Evolutionary conservation across 2,113 vertebrate species (phyloP), one percentile per base, ranked within the genome.

Genomic region (Onychorhynchus coronatus): DNA sequence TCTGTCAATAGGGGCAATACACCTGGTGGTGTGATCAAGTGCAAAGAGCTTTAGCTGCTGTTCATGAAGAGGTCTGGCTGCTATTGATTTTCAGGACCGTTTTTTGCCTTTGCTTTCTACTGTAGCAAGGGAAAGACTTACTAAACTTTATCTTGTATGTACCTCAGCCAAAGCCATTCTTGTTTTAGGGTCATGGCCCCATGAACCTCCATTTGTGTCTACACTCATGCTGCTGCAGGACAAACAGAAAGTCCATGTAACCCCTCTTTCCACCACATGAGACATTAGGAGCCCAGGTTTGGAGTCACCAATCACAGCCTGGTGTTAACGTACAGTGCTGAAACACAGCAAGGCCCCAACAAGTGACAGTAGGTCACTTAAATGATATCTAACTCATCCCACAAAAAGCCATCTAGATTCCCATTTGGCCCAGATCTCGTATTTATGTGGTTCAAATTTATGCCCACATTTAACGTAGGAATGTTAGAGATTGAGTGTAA

Each of bases 401-500:
- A 3, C 70, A 93, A 90, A 89, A 66, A 91, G 92, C 75, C 33
- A 78, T 78, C 85, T 52, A 68, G 37, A n/a, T 39, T 65, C 81
- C 35, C 27, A 46, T 62, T 95, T 93, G 88, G 78, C 84, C 65
- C 77, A 68, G 67, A 56, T 53, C 50, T 39, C 1, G 2, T 42
- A 71, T 50, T 92, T 80, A 66, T 25, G 28, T 56, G 27, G 13
- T 25, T 94, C 80, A 94, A 93, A 88, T 79, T 88, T 80, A 92
- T 86, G 56, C 66, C 37, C 37, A 76, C 5, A 0, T 68, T 94
- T 80, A 93, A 89, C 37, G 58, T n/a, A 80, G n/a, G 62, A 87
- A 88, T 77, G 82, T 94, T 94, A 82, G 74, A 96, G 92, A 91
- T 49, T 24, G 35, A 94, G 63, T 35, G 37, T 86, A 91, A 97